A percentile compares a stretch with the other conserved stretches of the same genome.
These are phyloP conservation scores for Bolborhynchus lineola DNA, from an alignment of 2,113 vertebrate species.

Conservation along the genomic window DNA sequence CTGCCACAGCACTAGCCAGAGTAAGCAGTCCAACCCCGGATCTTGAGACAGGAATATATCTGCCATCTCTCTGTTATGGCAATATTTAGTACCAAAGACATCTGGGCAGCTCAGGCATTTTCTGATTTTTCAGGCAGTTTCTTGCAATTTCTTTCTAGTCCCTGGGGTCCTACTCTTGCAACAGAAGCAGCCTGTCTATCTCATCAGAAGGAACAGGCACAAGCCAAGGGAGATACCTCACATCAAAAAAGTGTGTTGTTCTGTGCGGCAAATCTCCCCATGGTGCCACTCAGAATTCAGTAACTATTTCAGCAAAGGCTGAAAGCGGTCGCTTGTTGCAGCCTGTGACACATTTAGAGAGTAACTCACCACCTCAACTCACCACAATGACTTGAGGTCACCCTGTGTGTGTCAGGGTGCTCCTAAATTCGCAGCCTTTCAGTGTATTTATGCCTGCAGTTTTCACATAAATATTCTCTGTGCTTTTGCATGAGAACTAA, in stretches of 20 bases:
- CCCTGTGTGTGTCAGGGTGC: not conserved
- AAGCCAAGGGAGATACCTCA: not conserved
- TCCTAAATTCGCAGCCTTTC: fast-evolving
- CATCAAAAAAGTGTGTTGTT: fast-evolving
- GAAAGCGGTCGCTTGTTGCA: not conserved
- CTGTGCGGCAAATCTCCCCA: not conserved
- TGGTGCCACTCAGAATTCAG: not conserved
- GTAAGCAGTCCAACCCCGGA: not conserved
- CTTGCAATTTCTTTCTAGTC: not conserved
- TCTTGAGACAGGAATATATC: not conserved
- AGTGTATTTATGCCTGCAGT: not conserved
- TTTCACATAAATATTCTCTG: not conserved
- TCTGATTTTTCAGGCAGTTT: not conserved
- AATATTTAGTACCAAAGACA: not conserved
- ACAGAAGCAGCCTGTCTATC: not conserved
- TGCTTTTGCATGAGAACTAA: not conserved
- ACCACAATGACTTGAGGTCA: fast-evolving
- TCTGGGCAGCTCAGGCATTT: not conserved
- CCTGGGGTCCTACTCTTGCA: not conserved
- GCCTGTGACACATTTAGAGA: not conserved
- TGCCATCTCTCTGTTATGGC: fast-evolving
- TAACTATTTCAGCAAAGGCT: not conserved
- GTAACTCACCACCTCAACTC: not conserved
- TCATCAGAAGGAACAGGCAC: not conserved
- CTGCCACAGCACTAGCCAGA: not conserved